phyloP scores from a whole-genome alignment of 2,113 vertebrate species.

The Daboia siamensis region DNA sequence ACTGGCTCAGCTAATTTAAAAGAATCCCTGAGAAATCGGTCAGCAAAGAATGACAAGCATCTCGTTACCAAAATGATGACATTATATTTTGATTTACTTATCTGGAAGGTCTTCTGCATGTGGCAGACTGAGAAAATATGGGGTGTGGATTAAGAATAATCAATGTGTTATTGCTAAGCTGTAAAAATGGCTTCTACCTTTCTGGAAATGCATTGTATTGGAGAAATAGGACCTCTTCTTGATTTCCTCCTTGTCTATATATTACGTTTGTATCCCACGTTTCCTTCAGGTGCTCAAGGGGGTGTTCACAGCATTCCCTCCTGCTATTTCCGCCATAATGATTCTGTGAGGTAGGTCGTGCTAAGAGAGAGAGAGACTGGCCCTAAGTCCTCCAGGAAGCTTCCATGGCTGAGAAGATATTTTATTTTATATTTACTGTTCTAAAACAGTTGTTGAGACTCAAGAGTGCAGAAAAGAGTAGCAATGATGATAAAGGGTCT shows the following conservation, averaged over 20 bases:
- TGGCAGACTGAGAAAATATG: constrained; percentile 20
- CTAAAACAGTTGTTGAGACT: too few relatives aligned
- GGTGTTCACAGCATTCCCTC: too few relatives aligned
- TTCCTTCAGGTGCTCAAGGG: too few relatives aligned
- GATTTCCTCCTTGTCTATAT: neutral
- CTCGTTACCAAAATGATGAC: constrained; percentile 48
- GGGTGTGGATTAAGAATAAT: constrained; percentile 45
- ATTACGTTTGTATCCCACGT: too few relatives aligned
- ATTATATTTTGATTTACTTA: constrained; percentile 47
- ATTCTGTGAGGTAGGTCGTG: too few relatives aligned
- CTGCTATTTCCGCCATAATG: too few relatives aligned
- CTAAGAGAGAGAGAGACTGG: too few relatives aligned
- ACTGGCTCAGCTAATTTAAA: constrained; percentile 23
- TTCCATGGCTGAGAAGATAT: too few relatives aligned
- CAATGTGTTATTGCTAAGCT: constrained; percentile 50
- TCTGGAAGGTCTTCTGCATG: constrained; percentile 42
- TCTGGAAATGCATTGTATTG: neutral
- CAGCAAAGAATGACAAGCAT: constrained; percentile 28
- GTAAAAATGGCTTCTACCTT: constrained; percentile 8
- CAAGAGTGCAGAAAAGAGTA: too few relatives aligned
- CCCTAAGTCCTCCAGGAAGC: too few relatives aligned
- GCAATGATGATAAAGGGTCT: too few relatives aligned
- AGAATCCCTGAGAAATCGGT: constrained; percentile 49
- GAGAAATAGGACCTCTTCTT: neutral
- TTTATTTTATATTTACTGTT: too few relatives aligned